Evolutionary conservation across 1,140 invertebrate species (phyloP), one percentile per base, ranked within the genome.

Genomic region (Agrypnia vestita): DNA sequence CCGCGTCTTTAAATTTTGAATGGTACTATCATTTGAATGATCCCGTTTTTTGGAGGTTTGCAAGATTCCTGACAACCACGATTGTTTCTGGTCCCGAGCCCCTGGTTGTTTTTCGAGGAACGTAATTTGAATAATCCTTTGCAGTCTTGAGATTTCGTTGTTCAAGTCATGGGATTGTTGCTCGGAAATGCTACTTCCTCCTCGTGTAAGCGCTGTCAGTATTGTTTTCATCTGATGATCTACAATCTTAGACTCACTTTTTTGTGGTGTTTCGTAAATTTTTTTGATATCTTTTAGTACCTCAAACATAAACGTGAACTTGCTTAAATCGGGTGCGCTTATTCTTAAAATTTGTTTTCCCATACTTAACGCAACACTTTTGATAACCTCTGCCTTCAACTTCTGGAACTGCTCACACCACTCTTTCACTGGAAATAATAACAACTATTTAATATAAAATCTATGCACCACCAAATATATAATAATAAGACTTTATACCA

Each of bases 81-180:
- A 35, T 35, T 35, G 1, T 35, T 35, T 35, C 1, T 1, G 25
- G 6, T 35, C 1, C 6, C 6, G 25, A 35, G 25, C 25, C 6
- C 25, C 25, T 21, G 61, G n/a, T 1, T 12, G 62, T 49, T 13
- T 67, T 75, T 53, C 61, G 1, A 67, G 11, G 6, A 44, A 51
- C 35, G 59, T 44, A 10, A 59, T 15, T 17, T 79, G 25, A 17
- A 77, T 61, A 4, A 78, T 21, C 13, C 84, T 80, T 71, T 86
- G 82, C 62, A 86, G 51, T 13, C 88, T 85, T 62, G 84, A 85
- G n/a, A 88, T 82, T 82, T 89, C 88, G 56, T 84, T 85, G 15
- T 78, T 67, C 10, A 88, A 84, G 62, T 88, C 86, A 44, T 82
- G 71, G 79, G 86, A 86, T 55, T 86, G 85, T 61, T 89, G 87